A percentile compares a stretch with the other conserved stretches of the same genome.
phyloP scores from a whole-genome alignment of 2,797 vertebrate genomes.

The Lophotriccus pileatus region DNA sequence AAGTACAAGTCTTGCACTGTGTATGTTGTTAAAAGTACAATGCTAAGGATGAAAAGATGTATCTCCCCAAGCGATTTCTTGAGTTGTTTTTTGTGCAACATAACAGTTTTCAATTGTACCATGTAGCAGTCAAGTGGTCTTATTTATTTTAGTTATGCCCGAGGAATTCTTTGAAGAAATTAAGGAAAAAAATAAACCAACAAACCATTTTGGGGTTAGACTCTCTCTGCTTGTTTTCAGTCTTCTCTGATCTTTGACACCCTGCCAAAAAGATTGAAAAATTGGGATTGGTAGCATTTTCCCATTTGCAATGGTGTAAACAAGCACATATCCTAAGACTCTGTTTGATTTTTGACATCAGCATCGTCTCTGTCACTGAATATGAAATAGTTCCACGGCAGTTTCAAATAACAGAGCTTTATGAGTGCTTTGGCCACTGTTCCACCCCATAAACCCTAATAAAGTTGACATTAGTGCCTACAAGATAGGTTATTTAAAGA shows the following conservation, averaged over 20 bases:
- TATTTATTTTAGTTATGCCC: constrained; percentile 34
- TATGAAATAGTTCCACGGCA: background rate
- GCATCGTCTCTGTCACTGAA: background rate
- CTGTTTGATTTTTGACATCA: background rate
- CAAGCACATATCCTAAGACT: background rate
- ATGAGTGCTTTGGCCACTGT: background rate
- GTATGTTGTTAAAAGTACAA: background rate
- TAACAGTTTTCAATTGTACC: constrained; percentile 2
- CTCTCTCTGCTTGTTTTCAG: background rate
- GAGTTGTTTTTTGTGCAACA: constrained; percentile 25
- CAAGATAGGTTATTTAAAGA: background rate
- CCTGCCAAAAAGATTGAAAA: background rate
- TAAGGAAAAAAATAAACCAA: background rate
- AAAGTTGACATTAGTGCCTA: background rate
- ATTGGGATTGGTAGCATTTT: background rate
- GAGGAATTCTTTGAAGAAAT: constrained; percentile 42
- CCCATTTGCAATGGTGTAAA: background rate
- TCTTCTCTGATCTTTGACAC: background rate
- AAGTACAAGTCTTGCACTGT: background rate
- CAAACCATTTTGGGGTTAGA: background rate
- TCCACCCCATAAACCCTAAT: background rate
- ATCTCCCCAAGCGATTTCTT: constrained; percentile 32
- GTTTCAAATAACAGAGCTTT: background rate
- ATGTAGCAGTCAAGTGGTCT: constrained; percentile 17
- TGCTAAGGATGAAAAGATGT: constrained; percentile 28